Conservation (phyloP, 2,888 invertebrate genomes). For the Ecdyonurus torrentis region DNA sequence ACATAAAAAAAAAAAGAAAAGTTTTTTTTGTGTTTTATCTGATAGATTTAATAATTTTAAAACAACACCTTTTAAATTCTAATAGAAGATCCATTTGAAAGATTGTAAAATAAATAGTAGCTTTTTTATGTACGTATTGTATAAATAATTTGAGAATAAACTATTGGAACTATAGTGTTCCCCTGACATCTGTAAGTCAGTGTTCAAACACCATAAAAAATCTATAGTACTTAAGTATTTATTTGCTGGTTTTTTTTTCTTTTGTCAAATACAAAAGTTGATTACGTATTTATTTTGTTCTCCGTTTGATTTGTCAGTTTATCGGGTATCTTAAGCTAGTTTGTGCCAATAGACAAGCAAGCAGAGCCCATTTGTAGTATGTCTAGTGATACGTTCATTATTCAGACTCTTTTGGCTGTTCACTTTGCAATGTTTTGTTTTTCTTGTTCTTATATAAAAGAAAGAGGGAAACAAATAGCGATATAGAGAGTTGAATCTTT, state of each 20-base stretch:
- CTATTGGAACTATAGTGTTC: neutral
- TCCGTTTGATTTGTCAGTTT: neutral
- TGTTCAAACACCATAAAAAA: neutral
- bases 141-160: neutral
- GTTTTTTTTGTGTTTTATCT: no score
- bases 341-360: no score
- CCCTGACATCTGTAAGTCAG: neutral
- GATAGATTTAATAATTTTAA: neutral
- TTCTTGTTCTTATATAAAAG: no score
- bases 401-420: no score
- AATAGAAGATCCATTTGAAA: neutral
- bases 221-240: neutral
- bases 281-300: neutral
- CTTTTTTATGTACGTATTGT: no score
- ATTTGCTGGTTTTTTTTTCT: no score
- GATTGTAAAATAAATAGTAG: neutral
- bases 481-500: no score
- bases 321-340: neutral
- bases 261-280: neutral
- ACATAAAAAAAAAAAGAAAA: no score
- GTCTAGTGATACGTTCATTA: neutral
- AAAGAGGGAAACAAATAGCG: no score
- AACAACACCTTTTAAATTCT: neutral
- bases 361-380: neutral
- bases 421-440: no score